Evolutionary conservation across 2,888 invertebrate species (phyloP).

Genomic region (Acrobasis repandana): DNA sequence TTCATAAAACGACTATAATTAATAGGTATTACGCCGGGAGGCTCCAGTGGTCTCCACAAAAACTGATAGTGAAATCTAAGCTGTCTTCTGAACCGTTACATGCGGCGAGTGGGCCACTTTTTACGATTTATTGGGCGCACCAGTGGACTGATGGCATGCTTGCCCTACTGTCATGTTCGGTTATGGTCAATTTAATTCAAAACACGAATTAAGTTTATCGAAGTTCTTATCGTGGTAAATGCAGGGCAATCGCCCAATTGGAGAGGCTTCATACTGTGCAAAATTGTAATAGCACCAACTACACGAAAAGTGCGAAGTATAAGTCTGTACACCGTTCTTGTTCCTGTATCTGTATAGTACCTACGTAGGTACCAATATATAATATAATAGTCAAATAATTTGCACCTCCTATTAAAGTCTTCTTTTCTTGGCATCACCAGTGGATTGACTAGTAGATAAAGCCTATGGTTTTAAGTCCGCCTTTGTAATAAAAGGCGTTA

Average conservation of each 20-base stretch:
- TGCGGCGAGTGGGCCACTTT: constrained; percentile 73
- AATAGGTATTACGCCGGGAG: constrained; percentile 30
- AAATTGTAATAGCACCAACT: no score
- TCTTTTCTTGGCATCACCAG: no score
- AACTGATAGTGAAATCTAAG: constrained; percentile 57
- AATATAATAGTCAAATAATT: no score
- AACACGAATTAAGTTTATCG: neutral
- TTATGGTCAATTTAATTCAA: constrained; percentile 10
- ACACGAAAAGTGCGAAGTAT: no score
- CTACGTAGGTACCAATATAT: no score
- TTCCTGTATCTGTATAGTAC: no score
- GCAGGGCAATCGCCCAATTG: neutral
- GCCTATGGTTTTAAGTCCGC: no score
- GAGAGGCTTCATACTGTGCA: no score
- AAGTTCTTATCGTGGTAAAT: neutral
- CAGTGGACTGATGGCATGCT: constrained; percentile 57
- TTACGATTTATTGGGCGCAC: constrained; percentile 67
- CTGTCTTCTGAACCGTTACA: constrained; percentile 62
- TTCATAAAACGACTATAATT: neutral
- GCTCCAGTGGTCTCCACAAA: constrained; percentile 41
- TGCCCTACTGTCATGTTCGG: constrained; percentile 31
- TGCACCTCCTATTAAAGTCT: no score
- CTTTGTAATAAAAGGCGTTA: no score
- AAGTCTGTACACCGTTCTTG: no score
- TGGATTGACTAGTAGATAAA: no score